phyloP scores from a whole-genome alignment of 1,140 invertebrate genomes.

The Zaprionus lachaisei region DNA sequence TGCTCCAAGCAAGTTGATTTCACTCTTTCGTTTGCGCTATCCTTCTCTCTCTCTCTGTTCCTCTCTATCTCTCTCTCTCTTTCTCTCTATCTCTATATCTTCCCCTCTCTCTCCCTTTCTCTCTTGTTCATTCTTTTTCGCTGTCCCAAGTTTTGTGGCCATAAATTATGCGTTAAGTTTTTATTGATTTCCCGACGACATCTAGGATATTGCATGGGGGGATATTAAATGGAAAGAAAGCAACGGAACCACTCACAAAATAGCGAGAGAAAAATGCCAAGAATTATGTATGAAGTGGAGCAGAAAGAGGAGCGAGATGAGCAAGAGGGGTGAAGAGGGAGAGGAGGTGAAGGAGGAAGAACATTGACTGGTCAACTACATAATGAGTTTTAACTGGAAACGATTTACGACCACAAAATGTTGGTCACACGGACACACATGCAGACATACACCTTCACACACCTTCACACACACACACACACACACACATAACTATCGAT shows the following conservation, averaged over 20 bases:
- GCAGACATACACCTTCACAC: not conserved
- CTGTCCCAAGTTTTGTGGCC: not conserved
- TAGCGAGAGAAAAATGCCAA: not conserved
- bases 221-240: conserved; percentile 15
- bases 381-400: conserved; percentile 46
- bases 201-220: conserved; percentile 12
- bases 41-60: not conserved
- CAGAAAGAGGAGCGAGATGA: not conserved
- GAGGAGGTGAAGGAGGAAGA: not conserved
- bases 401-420: conserved; percentile 33
- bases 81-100: not conserved
- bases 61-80: not conserved
- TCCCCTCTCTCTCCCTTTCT: not conserved
- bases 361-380: conserved; percentile 30
- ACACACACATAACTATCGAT: not conserved
- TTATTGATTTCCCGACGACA: conserved; percentile 63
- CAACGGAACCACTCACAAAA: not conserved
- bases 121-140: not conserved
- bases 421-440: conserved; percentile 3
- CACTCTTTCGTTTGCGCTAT: not conserved
- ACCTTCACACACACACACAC: too few species aligned
- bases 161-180: conserved; percentile 73
- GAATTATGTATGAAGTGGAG: not conserved
- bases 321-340: not conserved
- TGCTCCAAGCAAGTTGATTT: not conserved